Base-by-base conservation (phyloP, 2,888 invertebrate species). In the Caenorhabditis panamensis region DNA sequence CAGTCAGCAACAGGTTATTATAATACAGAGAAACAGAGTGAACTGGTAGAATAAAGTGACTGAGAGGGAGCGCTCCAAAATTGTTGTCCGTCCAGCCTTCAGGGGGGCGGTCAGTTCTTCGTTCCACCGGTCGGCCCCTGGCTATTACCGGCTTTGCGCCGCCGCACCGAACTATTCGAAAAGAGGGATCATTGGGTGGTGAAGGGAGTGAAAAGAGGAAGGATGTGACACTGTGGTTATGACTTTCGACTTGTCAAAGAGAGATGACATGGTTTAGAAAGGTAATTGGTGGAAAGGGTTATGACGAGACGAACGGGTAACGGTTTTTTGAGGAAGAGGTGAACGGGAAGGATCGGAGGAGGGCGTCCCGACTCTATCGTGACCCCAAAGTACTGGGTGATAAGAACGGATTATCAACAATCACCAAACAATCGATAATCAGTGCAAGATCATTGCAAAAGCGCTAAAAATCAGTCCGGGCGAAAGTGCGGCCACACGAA, bases 81-180 rank as follows among this genome's bases (percentile, higher is more conserved):
- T 54, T 54, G 22, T 54, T 31, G 13, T 41, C 41, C 13, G 9
- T 26, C 54, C 11, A 11, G 6, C 28, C 13, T 36, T 5, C 11
- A 11, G 41, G 13, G 5, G 41, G 41, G 41, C 16, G 41, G 41
- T 41, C 41, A 41, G 41, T 13, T 9, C 5, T 8, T 36, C 36
- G 36, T 53, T 53, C 22, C 20, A 53, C 20, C 53, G 22, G 20
- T n/a, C n/a, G n/a, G n/a, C n/a, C n/a, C 18, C 9, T 37, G 67
- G 68, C 59, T 68, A 68, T 68, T 68, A 68, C 68, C 68, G 68
- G 68, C 68, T 68, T 68, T 68, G 68, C 24, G 51, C 9, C 4
- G 47, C 5, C 36, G 36, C 6, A 36, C 36, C 6, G 36, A 11
- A 36, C 36, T 5, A 36, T 36, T 36, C 36, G 36, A 36, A 36